phyloP scores from a whole-genome alignment of 2,113 vertebrate species.

The Cottus gobio region DNA sequence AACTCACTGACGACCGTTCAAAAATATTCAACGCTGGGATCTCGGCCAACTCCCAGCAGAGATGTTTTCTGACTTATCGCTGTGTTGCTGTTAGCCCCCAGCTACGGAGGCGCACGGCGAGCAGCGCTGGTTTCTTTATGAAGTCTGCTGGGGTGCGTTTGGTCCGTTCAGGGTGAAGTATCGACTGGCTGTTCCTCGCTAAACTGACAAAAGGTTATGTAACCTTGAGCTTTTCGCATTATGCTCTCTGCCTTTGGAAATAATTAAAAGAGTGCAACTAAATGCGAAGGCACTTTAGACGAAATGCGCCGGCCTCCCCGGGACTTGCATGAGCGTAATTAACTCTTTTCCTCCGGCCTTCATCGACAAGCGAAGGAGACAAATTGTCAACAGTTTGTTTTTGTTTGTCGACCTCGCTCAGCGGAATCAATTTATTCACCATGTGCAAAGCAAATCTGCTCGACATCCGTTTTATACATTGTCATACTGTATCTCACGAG shows the following conservation, averaged over 20 bases:
- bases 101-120: constrained; percentile 21
- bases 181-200: constrained; percentile 8
- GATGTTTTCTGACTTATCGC: constrained; percentile 29
- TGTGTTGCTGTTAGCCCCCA: constrained; percentile 38
- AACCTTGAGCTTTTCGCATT: constrained; percentile 22
- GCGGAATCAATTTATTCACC: no score
- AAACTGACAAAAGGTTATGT: constrained; percentile 6
- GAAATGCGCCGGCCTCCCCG: background rate
- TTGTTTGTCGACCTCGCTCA: background rate
- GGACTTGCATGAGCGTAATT: background rate
- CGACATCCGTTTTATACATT: no score
- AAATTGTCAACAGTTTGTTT: background rate
- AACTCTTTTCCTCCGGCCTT: background rate
- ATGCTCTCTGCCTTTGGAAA: background rate
- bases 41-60: constrained; percentile 37
- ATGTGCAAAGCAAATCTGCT: no score
- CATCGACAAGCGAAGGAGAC: background rate
- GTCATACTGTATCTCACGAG: no score
- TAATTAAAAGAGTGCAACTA: background rate
- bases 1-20: constrained; percentile 52
- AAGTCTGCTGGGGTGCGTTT: constrained; percentile 29
- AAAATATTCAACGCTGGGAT: constrained; percentile 24
- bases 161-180: constrained; percentile 26
- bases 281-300: background rate
- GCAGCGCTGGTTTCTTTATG: constrained; percentile 23